A percentile compares a stretch with the other conserved stretches of the same genome.
phyloP scores from a whole-genome alignment of 2,797 vertebrate species.

The Sebastes ruberrimus region DNA sequence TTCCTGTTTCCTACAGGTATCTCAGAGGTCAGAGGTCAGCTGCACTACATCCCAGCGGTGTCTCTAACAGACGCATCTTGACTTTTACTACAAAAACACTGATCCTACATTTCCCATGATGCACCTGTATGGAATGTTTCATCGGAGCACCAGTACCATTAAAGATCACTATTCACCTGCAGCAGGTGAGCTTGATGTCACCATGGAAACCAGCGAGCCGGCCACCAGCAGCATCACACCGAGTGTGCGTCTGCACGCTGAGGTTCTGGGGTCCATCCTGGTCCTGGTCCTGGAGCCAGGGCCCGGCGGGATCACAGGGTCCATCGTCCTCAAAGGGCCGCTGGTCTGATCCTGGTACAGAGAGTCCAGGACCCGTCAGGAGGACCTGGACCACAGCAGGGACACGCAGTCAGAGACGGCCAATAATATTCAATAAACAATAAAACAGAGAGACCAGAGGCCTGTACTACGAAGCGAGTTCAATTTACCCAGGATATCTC shows the following conservation, averaged over 20 bases:
- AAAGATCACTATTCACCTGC: slow-evolving; percentile 64
- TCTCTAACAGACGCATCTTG: too few species aligned
- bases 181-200: slow-evolving; percentile 65
- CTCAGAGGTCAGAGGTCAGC: background rate
- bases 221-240: slow-evolving; percentile 58
- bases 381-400: slow-evolving; percentile 53
- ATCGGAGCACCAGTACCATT: too few species aligned
- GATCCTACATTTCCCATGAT: background rate
- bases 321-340: slow-evolving; percentile 61
- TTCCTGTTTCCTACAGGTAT: background rate
- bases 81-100: background rate
- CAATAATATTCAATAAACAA: too few species aligned
- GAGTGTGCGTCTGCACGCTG: slow-evolving; percentile 23
- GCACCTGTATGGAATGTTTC: background rate
- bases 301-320: slow-evolving; percentile 44
- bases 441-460: too few species aligned
- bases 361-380: slow-evolving; percentile 36
- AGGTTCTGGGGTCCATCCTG: slow-evolving; percentile 47
- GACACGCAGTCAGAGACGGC: too few species aligned
- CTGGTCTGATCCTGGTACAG: background rate
- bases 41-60: too few species aligned
- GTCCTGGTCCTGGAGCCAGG: slow-evolving; percentile 4
- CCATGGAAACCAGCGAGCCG: slow-evolving; percentile 66
- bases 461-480: too few species aligned
- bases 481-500: too few species aligned